Base-by-base conservation (phyloP, 2,888 invertebrate genomes). In the Epinotia demarniana region DNA sequence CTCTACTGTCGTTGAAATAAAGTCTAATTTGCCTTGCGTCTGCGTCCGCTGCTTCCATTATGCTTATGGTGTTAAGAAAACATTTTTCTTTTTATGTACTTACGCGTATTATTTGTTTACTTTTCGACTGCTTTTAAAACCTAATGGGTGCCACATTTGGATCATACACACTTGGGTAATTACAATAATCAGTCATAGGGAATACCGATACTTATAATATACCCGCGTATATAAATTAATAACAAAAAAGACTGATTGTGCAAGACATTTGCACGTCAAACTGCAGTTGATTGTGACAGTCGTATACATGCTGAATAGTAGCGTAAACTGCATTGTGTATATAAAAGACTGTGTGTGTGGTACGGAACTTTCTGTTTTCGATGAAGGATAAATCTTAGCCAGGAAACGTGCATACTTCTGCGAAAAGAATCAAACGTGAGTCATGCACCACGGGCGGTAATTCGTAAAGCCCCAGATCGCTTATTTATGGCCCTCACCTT, bases 181-280 rank as follows among this genome's bases (percentile, higher is more conserved):
- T 18, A 33, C 53, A 53, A 16, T 33, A 27, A 55, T 66, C 33
- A 66, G 6, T 66, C 66, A 66, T n/a, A 18, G 39, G 67, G 55
- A 67, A 39, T 57, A 33, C 55, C 67, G 33, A 18, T 11, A 55
- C 19, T 16, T 19, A 39, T 57, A 8, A 57, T 57, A 5, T 55
- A 39, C 55, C 39, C 33, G n/a, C 13, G 33, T 67, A 18, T n/a
- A 19, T 67, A 39, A 19, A 49, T 49, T 64, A 11, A 62, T 13
- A 23, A 27, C 49, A 9, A 19, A 57, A 55, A 57, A 39, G 1
- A 39, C 53, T 57, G 6, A 27, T 55, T 55, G n/a, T 66, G 53
- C n/a, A 53, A 18, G n/a, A 66, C 33, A 19, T 43, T 11, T 62
- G 19, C 19, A 27, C 53, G 49, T 16, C 4, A 49, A 5, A 16